Base-by-base conservation (phyloP, 2,113 vertebrate species). In the Psammodynastes pulverulentus region DNA sequence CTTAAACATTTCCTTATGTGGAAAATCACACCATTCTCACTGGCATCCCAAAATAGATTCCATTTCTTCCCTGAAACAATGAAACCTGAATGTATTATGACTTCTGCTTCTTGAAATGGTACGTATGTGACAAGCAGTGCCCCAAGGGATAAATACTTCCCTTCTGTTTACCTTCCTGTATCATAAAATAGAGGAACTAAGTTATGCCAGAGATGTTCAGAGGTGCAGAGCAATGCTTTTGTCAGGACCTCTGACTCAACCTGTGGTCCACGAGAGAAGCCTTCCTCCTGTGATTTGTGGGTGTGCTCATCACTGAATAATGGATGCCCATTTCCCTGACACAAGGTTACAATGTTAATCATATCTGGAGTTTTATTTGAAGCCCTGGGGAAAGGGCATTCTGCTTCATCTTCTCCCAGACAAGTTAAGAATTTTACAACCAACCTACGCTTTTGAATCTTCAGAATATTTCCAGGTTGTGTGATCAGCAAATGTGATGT, bases 261-360 rank as follows among this genome's bases (percentile, higher is more conserved):
- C 45, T 49, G 29, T 56, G 24, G 46, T 92, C 89, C 53, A 89
- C 39, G 9, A 86, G 88, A 43, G 72, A 62, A 51, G 9, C 45
- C 88, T 58, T 85, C 49, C 88, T 89, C n/a, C n/a, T 89, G 45
- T 86, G 91, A 92, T 89, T 92, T 89, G 53, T 89, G 91, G 52
- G 49, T 92, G 51, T 92, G 49, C 52, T 92, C 53, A 86, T 89
- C 72, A 89, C 39, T 39, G 53, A 79, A 92, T 86, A 92, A 92
- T 62, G 52, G 89, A 92, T 89, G n/a, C n/a, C 87, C 45, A 52
- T 51, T 92, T 89, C n/a, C 45, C 23, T 43, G 51, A 89, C 79
- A 58, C 45, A 85, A 92, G 79, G 91, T 92, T 89, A 62, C 58
- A 62, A 86, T 89, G 53, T 92, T 86, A 92, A 92, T 92, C 91